Evolutionary conservation across 2,888 invertebrate genomes (phyloP), one percentile per base, ranked within the genome.

Genomic region (Diogma glabrata): DNA sequence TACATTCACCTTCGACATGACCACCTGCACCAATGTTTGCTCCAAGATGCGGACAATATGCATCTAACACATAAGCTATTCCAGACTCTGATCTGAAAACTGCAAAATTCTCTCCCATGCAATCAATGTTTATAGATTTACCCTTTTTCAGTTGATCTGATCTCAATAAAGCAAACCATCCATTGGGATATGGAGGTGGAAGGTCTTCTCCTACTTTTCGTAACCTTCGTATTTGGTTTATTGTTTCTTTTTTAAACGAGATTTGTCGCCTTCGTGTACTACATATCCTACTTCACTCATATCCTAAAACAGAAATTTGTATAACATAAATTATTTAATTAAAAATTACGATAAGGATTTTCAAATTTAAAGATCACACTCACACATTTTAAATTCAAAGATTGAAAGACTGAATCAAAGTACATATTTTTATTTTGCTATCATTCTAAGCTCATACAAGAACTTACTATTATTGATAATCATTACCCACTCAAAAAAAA

Each of bases 1-100:
- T 76, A 59, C 87, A 87, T 60, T 85, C 80, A 0, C 83, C 87
- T 28, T 72, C 67, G 0, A 90, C 87, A 0, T 75, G 76, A 0
- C 91, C 91, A 0, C 89, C 90, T 1, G 84, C 74, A 0, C 79
- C 89, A 61, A 93, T 70, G 64, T 92, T 88, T 0, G 92, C 92
- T 0, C 93, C 93, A 55, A 92, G 70, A 63, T 93, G 93, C 0
- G 92, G 91, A 60, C 93, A 93, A 64, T 89, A 90, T 0, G 92
- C 90, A 65, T 92, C 85, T 26, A 91, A 71, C 1, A 86, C 78
- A 51, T 81, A 77, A 0, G 79, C 80, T 4, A 72, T 59, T 0
- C 84, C 82, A 30, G 75, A 73, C 43, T 77, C 72, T 0, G 79
- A 79, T 22, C 88, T 73, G 61, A 77, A 87, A 1, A 87, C 76